Evolutionary conservation across 2,797 vertebrate genomes (phyloP).

Genomic region (Knipowitschia caucasica): DNA sequence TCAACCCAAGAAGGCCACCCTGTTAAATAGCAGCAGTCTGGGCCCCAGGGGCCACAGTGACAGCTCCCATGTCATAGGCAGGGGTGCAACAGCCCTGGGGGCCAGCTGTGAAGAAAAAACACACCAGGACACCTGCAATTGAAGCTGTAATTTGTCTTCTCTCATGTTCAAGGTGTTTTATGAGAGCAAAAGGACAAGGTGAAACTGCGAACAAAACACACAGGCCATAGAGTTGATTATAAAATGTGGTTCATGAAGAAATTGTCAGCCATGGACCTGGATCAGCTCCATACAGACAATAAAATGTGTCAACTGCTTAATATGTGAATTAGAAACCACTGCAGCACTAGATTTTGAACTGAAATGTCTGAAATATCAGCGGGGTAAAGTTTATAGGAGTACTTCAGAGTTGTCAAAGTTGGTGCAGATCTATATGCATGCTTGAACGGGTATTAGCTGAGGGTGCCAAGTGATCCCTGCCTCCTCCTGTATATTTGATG

Average conservation of each 20-base stretch:
- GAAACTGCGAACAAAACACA: constrained; percentile 69
- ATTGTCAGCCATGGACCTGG: constrained; percentile 17
- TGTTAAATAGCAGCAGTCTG: constrained; percentile 50
- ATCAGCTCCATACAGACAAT: constrained; percentile 12
- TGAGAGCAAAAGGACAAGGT: constrained; percentile 75
- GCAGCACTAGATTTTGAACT: not conserved
- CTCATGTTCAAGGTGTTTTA: constrained; percentile 80
- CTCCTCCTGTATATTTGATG: constrained; percentile 70
- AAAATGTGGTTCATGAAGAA: constrained; percentile 25
- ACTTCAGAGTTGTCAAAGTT: constrained; percentile 53
- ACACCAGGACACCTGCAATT: constrained; percentile 72
- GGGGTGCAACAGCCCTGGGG: constrained; percentile 65
- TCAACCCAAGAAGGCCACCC: constrained; percentile 61
- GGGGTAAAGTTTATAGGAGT: constrained; percentile 64
- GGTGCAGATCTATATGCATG: constrained; percentile 33
- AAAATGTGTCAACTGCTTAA: not conserved
- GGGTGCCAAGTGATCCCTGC: constrained; percentile 70
- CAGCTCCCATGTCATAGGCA: constrained; percentile 64
- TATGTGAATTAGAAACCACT: not conserved
- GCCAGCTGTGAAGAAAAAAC: constrained; percentile 56
- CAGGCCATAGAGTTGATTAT: constrained; percentile 26
- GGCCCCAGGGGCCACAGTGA: constrained; percentile 60
- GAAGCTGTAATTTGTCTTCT: constrained; percentile 79
- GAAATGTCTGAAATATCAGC: constrained; percentile 34
- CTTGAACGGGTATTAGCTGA: constrained; percentile 46